Percentiles rank a stretch among this genome's conserved stretches.
Evolutionary conservation across 2,113 vertebrate species (phyloP).

Genomic region (Salminus brasiliensis): DNA sequence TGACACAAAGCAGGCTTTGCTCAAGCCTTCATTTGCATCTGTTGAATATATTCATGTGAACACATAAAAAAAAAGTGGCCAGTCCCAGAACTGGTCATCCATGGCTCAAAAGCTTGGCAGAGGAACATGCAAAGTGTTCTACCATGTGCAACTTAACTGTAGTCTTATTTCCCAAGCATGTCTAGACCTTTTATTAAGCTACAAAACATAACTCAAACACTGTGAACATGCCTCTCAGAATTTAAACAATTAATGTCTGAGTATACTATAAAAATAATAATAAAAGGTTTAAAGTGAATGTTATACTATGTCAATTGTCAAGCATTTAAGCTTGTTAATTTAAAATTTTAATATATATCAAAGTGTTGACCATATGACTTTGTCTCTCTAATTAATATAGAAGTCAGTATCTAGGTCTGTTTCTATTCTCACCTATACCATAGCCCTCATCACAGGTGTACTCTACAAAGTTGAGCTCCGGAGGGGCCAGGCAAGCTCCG

Average conservation of each 20-base stretch:
- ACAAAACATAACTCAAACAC: background rate
- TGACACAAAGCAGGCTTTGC: conserved; percentile 45
- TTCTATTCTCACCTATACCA: conserved; percentile 78
- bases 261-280: background rate
- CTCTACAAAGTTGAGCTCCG: conserved; percentile 82
- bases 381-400: background rate
- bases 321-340: no score
- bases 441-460: conserved; percentile 87
- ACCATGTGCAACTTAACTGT: conserved; percentile 30
- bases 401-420: background rate
- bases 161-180: conserved; percentile 18
- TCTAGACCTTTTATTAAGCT: background rate
- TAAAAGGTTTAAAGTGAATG: no score
- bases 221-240: background rate
- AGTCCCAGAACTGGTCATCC: conserved; percentile 46
- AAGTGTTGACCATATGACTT: background rate
- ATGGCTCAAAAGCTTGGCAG: conserved; percentile 48
- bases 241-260: background rate
- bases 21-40: conserved; percentile 53
- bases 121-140: conserved; percentile 21
- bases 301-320: no score
- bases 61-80: conserved; percentile 46
- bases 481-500: conserved; percentile 81
- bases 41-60: conserved; percentile 61
- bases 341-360: no score